Evolutionary conservation across 2,888 invertebrate species (phyloP), one percentile per base, ranked within the genome.

Genomic region (Leucophenga montana): DNA sequence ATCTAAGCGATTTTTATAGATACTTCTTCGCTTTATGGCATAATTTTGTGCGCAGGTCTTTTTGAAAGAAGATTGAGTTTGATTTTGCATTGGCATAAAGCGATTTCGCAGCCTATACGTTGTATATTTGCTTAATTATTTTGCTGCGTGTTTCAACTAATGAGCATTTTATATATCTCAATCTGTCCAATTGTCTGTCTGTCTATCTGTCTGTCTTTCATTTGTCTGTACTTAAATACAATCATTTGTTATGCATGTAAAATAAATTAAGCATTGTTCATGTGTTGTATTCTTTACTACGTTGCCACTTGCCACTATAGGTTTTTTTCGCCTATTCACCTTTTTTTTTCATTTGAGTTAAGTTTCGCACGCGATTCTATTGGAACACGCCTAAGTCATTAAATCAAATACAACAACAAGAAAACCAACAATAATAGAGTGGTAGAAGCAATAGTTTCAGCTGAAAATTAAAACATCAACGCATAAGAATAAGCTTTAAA

Each of bases 211-310:
- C 54, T 54, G 31, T 46, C 62, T 18, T n/a, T 59, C 22, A 20
- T 64, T 44, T 61, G 16, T 31, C n/a, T 22, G 61, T 48, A 48
- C 46, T 64, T 64, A 48, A 64, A 64, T 48, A 64, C 22, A 48
- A 20, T 64, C 62, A 64, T 64, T 64, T 64, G 62, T 64, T 64
- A 46, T 64, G 62, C 62, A 64, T 64, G 62, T 64, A 64, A 64
- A 64, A 64, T 46, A 64, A 64, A 64, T 64, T 64, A 64, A 64
- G 48, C 62, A 46, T 46, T 48, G 22, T 64, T 64, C 48, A 64
- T 27, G 31, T 61, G 61, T n/a, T 53, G 14, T 22, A 14, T 57
- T 27, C 31, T 50, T 18, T 46, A 3, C 13, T 46, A 46, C 8
- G 6, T 46, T 46, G 27, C 27, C 50, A 8, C 16, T 50, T n/a